Base-by-base conservation (phyloP, 2,888 invertebrate species). In the Oscheius myriophilus region DNA sequence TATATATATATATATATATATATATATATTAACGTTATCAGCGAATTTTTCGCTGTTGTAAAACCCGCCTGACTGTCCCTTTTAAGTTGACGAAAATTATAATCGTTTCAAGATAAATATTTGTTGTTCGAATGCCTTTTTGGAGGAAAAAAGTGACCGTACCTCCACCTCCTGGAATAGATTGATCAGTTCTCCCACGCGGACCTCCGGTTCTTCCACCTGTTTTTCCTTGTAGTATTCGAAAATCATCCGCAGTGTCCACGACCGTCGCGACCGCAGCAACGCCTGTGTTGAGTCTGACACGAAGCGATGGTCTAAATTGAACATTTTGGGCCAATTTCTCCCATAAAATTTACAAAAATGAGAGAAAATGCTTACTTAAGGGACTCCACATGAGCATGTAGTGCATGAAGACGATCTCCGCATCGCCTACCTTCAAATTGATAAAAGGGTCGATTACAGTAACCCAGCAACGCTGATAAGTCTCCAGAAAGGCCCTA, bases 81-180 rank as follows among this genome's bases (percentile, higher is more conserved):
- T n/a, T n/a, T n/a, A n/a, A n/a, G n/a, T n/a, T n/a, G n/a, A n/a
- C n/a, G n/a, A n/a, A n/a, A n/a, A n/a, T n/a, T n/a, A n/a, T n/a
- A n/a, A n/a, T n/a, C n/a, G n/a, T n/a, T n/a, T n/a, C n/a, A n/a
- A n/a, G n/a, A n/a, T n/a, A n/a, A n/a, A n/a, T n/a, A n/a, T n/a
- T n/a, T n/a, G n/a, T n/a, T n/a, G n/a, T n/a, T n/a, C n/a, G n/a
- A n/a, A n/a, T n/a, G n/a, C n/a, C n/a, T n/a, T n/a, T n/a, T n/a
- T n/a, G n/a, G n/a, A n/a, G n/a, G n/a, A n/a, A n/a, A n/a, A n/a
- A n/a, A n/a, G n/a, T n/a, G n/a, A n/a, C n/a, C 67, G 18, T 52
- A 84, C 82, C 78, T 84, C 84, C 51, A 84, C 69, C 62, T 84
- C 84, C 23, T 80, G 76, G 23, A 85, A 69, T 1, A 84, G 59